Evolutionary conservation across 2,888 invertebrate species (phyloP).

Genomic region (Podabrus alpinus): DNA sequence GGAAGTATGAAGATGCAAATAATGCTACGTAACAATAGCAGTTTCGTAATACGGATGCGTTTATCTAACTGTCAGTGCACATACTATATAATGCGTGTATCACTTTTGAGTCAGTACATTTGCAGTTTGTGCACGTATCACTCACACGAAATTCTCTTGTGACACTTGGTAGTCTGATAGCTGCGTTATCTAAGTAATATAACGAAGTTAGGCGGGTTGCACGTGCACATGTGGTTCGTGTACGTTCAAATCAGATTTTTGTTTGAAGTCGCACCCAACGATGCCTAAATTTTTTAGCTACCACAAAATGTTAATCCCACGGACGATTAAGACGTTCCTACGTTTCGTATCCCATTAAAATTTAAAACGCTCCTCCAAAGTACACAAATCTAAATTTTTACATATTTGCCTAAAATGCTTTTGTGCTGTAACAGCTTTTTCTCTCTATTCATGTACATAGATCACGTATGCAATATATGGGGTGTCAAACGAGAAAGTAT

Average conservation of each 20-base stretch:
- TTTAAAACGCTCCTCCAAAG: not conserved
- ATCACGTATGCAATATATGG: constrained; percentile 26
- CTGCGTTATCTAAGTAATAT: constrained; percentile 27
- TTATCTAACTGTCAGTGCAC: constrained; percentile 19
- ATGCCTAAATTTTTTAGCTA: not conserved
- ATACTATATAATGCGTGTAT: constrained; percentile 16
- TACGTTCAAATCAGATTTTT: not conserved
- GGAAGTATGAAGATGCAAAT: not conserved
- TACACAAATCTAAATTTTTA: not conserved
- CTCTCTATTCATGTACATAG: constrained; percentile 15
- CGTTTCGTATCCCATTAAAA: not conserved
- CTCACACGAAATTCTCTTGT: constrained; percentile 23
- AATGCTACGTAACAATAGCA: not conserved
- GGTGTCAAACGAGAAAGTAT: constrained; percentile 6
- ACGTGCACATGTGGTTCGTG: constrained; percentile 11
- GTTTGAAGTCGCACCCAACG: not conserved
- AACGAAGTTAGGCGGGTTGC: constrained; percentile 22
- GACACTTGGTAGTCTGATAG: constrained; percentile 29
- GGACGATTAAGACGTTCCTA: not conserved
- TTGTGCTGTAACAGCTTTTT: constrained; percentile 8
- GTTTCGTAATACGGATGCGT: constrained; percentile 7
- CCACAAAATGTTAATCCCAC: not conserved
- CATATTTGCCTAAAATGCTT: constrained; percentile 4
- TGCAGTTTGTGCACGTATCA: constrained; percentile 30
- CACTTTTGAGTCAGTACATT: constrained; percentile 21